Conservation (phyloP, 2,797 vertebrate genomes). For the Poliocrania exsul region DNA sequence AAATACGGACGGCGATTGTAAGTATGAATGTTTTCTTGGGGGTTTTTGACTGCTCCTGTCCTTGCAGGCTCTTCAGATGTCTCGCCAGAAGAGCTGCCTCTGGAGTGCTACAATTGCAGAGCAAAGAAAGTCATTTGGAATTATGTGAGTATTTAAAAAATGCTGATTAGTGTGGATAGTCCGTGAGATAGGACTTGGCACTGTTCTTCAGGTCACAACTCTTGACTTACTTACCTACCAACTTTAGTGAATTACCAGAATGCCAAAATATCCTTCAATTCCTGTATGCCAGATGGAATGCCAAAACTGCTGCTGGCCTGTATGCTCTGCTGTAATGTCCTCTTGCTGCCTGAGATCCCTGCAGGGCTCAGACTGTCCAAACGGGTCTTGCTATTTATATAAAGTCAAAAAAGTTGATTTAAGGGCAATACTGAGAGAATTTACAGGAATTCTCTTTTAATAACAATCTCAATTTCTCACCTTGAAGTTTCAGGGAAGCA, state of each 20-base stretch:
- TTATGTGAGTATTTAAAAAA: constrained; percentile 81
- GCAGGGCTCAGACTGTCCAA: not conserved
- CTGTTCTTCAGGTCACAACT: not conserved
- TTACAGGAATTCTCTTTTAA: not conserved
- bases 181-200: not conserved
- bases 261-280: not conserved
- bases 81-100: constrained; percentile 87
- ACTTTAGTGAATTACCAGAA: not conserved
- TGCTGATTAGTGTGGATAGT: not conserved
- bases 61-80: constrained; percentile 86
- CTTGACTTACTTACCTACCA: not conserved
- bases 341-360: not conserved
- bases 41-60: constrained; percentile 48
- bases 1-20: not conserved
- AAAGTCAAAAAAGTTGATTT: not conserved
- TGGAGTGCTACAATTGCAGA: constrained; percentile 83
- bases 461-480: not conserved
- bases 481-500: not conserved
- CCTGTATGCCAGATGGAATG: not conserved
- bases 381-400: not conserved
- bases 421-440: not conserved
- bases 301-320: not conserved
- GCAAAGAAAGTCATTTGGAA: constrained; percentile 79
- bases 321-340: not conserved
- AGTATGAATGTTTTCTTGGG: not conserved